Evolutionary conservation across 1,140 invertebrate genomes (phyloP).

Genomic region (Antheraea mylitta): DNA sequence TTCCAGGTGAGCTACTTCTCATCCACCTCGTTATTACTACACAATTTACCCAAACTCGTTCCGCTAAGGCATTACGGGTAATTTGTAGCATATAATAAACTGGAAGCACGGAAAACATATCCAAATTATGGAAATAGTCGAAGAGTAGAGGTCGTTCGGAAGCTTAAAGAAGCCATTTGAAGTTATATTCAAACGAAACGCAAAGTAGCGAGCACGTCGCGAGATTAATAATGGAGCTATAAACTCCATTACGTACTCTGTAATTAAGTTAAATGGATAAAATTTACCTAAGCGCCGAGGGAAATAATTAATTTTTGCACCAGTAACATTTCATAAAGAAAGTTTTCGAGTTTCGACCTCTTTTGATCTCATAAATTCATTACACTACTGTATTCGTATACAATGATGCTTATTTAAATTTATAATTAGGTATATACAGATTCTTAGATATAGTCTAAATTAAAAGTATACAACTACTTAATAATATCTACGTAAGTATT

Average conservation of each 20-base stretch:
- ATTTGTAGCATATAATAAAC: constrained; percentile 7
- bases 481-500: too few relatives aligned
- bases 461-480: too few relatives aligned
- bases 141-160: constrained; percentile 19
- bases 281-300: constrained; percentile 52
- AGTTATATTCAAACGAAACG: constrained; percentile 36
- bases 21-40: not conserved
- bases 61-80: not conserved
- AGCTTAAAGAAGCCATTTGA: constrained; percentile 33
- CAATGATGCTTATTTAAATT: not conserved
- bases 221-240: constrained; percentile 65
- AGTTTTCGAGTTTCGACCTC: constrained; percentile 25
- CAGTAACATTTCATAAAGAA: constrained; percentile 28
- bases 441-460: too few relatives aligned
- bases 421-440: too few relatives aligned
- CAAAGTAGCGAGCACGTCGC: constrained; percentile 41
- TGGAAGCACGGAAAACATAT: constrained; percentile 6
- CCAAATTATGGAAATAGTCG: constrained; percentile 12
- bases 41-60: not conserved
- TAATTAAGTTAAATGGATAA: constrained; percentile 68
- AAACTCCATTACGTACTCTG: constrained; percentile 63
- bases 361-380: constrained; percentile 12
- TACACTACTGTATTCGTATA: not conserved
- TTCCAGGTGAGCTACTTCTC: not conserved
- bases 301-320: constrained; percentile 60